Conservation (phyloP, 2,888 invertebrate genomes). For the Philereme vetulata region DNA sequence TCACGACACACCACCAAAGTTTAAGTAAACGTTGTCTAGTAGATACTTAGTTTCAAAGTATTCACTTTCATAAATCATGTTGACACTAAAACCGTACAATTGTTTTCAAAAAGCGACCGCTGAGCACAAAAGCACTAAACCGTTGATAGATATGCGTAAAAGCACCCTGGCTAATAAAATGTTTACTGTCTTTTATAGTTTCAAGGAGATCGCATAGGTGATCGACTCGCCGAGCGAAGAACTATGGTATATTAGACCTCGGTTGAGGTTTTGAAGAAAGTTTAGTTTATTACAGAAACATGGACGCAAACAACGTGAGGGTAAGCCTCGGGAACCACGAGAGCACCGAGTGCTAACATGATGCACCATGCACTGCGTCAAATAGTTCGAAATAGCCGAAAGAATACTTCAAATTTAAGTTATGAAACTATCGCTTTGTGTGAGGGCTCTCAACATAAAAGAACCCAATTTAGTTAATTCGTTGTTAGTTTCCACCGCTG, state of each 20-base stretch:
- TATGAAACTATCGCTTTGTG: slow-evolving; percentile 12
- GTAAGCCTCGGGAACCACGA: slow-evolving; percentile 69
- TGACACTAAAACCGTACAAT: slow-evolving; percentile 23
- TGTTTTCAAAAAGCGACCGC: slow-evolving; percentile 52
- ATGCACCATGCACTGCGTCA: slow-evolving; percentile 52
- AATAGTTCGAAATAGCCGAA: slow-evolving; percentile 24
- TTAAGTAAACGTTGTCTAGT: neutral
- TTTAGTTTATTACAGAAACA: slow-evolving; percentile 53
- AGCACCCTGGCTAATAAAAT: slow-evolving; percentile 61
- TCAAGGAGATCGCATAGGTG: slow-evolving; percentile 76
- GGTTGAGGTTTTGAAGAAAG: slow-evolving; percentile 58
- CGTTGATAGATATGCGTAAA: slow-evolving; percentile 53
- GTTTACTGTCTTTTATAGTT: slow-evolving; percentile 77
- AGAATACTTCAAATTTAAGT: slow-evolving; percentile 21
- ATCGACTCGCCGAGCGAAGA: slow-evolving; percentile 65
- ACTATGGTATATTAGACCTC: slow-evolving; percentile 68
- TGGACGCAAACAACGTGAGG: slow-evolving; percentile 73
- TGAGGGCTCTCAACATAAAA: slow-evolving; percentile 30
- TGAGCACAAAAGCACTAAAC: slow-evolving; percentile 61
- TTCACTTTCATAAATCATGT: slow-evolving; percentile 16
- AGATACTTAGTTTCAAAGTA: slow-evolving; percentile 13
- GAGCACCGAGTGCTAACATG: slow-evolving; percentile 51
- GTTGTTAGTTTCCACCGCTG: slow-evolving; percentile 41
- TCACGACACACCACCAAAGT: neutral
- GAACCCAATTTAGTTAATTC: slow-evolving; percentile 39